phyloP scores from a whole-genome alignment of 1,140 invertebrate genomes.

The Linepithema humile region DNA sequence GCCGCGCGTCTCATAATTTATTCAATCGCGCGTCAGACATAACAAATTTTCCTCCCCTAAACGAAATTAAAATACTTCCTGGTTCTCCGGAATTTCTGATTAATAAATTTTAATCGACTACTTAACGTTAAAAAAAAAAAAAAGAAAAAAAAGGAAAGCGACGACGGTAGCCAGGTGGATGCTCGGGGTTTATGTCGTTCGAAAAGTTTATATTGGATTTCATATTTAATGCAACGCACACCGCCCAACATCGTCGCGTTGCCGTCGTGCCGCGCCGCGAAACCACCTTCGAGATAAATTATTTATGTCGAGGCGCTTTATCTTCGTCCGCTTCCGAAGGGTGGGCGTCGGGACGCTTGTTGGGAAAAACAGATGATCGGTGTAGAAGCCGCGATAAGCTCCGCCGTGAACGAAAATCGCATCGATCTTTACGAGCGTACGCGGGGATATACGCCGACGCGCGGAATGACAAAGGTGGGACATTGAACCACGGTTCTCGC shows the following conservation, averaged over 20 bases:
- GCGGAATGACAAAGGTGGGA: not conserved
- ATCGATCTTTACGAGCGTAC: constrained; percentile 42
- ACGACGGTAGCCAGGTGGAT: not conserved
- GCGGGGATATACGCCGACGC: no score
- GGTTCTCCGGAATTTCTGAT: not conserved
- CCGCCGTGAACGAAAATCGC: constrained; percentile 46
- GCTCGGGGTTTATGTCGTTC: constrained; percentile 16
- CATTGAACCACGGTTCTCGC: not conserved
- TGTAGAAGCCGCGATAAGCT: constrained; percentile 56
- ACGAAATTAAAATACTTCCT: not conserved
- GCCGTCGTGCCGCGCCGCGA: not conserved
- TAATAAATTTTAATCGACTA: not conserved
- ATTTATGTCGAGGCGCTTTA: constrained; percentile 74
- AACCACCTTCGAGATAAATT: constrained; percentile 72
- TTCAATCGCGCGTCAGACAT: not conserved
- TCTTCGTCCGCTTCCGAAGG: constrained; percentile 50
- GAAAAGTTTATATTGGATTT: constrained; percentile 80
- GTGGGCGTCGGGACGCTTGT: constrained; percentile 3
- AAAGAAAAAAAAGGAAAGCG: not conserved
- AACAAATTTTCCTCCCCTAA: not conserved
- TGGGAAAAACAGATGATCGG: constrained; percentile 45
- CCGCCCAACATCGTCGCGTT: constrained; percentile 15
- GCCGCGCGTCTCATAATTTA: not conserved
- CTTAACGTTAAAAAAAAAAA: not conserved
- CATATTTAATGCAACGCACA: constrained; percentile 79